A percentile compares a stretch with the other conserved stretches of the same genome.
phyloP scores from a whole-genome alignment of 2,113 vertebrate species.

The Cottus gobio region DNA sequence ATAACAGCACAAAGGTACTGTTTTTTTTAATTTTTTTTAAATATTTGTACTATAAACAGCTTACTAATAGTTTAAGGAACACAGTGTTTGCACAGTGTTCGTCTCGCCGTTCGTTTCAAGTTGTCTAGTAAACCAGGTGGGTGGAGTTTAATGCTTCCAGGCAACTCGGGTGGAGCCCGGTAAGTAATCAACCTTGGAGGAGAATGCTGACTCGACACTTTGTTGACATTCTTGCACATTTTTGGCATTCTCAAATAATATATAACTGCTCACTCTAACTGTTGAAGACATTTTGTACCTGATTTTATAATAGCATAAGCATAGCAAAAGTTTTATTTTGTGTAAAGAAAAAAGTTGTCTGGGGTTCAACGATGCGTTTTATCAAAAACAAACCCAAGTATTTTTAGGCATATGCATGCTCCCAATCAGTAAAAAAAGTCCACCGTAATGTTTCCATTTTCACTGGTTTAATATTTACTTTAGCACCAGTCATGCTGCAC shows the following conservation, averaged over 20 bases:
- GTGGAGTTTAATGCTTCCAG: neutral
- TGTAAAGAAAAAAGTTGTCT: no score
- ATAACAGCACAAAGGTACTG: neutral
- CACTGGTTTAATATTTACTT: neutral
- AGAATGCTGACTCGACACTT: neutral
- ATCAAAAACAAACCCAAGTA: no score
- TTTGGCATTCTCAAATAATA: neutral
- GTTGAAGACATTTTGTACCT: neutral
- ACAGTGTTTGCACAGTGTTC: neutral
- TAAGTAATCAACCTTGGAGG: neutral
- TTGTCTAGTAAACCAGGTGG: neutral
- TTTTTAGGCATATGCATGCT: no score
- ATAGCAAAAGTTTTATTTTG: no score
- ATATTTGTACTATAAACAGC: neutral
- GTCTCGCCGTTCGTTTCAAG: neutral
- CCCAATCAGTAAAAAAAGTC: no score
- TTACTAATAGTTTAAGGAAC: no score
- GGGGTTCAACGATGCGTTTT: no score
- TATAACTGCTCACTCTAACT: neutral
- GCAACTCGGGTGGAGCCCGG: neutral
- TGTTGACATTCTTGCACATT: neutral
- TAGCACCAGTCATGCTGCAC: neutral
- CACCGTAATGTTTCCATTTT: neutral
- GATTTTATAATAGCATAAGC: neutral
- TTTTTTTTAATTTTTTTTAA: neutral